These are phyloP conservation scores for Champsocephalus esox DNA, from an alignment of 2,797 vertebrate species.

Conservation along the genomic window DNA sequence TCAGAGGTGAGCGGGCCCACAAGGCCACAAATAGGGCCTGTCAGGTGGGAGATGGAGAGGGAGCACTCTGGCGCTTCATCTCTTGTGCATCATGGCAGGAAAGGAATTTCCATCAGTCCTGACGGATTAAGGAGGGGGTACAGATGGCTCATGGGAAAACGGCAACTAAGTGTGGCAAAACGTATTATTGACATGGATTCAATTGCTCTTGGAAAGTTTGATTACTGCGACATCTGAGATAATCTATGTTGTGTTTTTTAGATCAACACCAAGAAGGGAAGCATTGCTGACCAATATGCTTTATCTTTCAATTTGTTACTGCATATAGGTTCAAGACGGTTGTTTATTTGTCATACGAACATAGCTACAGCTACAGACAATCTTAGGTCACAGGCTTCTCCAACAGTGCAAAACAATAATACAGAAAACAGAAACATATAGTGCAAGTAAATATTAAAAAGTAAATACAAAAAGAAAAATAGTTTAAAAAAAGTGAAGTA, in stretches of 20 bases:
- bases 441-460: no score
- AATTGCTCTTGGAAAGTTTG: slow-evolving; percentile 28
- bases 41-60: slow-evolving; percentile 69
- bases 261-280: background rate
- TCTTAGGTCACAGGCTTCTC: no score
- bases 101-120: slow-evolving; percentile 66
- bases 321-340: background rate
- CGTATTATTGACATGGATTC: slow-evolving; percentile 21
- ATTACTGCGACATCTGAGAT: slow-evolving; percentile 5
- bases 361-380: no score
- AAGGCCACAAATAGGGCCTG: slow-evolving; percentile 67
- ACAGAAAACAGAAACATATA: no score
- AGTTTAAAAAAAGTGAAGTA: no score
- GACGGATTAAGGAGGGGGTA: slow-evolving; percentile 58
- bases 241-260: background rate
- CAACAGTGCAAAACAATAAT: no score
- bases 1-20: slow-evolving; percentile 62
- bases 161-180: slow-evolving; percentile 10
- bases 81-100: slow-evolving; percentile 62
- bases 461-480: no score
- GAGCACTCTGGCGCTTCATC: slow-evolving; percentile 56
- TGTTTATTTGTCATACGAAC: no score
- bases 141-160: slow-evolving; percentile 61
- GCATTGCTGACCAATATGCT: background rate
- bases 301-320: background rate